Evolutionary conservation across 2,797 vertebrate species (phyloP), one percentile per base, ranked within the genome.

Genomic region (Rhabdomys pumilio): DNA sequence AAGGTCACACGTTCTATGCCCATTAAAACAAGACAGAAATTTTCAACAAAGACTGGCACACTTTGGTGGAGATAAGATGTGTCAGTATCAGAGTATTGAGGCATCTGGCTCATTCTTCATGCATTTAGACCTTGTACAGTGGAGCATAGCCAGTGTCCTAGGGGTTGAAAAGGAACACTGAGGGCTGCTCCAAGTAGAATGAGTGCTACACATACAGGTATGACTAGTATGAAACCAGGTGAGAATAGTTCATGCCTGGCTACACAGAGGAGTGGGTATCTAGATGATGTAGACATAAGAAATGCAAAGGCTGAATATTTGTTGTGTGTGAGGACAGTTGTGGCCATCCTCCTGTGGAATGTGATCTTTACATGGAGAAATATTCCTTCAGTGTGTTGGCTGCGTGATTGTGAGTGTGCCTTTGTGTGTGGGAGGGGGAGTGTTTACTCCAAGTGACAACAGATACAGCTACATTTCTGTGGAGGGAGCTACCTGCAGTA

Each of bases 151-250:
- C 4, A 29, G 34, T 57, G 55, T 26, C 41, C 6, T 38, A 20
- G 13, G 34, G 10, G 1, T 26, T 34, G 41, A 59, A 41, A 38
- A 85, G 47, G 31, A 41, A 34, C 34, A 38, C 0, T 14, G 31
- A 47, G 26, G 61, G 17, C n/a, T 67, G 41, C 5, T 69, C 57
- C 50, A 1, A 31, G 50, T n/a, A 24, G 65, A 14, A 47, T 0
- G 67, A 19, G 0, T 8, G 22, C 26, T 3, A 9, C 0, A 15
- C 0, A 2, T 0, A 38, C n/a, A 34, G 12, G 50, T 13, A 4
- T 4, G 26, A 75, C 20, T 44, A 53, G n/a, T 34, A 31, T 41
- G 22, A 4, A 19, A 12, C 20, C 3, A n/a, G 10, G 41, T 59
- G 1, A 5, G 9, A 1, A 1, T 57, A 12, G 24, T 9, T 67